Evolutionary conservation across 2,797 vertebrate species (phyloP).

Genomic region (Ciconia nigra): DNA sequence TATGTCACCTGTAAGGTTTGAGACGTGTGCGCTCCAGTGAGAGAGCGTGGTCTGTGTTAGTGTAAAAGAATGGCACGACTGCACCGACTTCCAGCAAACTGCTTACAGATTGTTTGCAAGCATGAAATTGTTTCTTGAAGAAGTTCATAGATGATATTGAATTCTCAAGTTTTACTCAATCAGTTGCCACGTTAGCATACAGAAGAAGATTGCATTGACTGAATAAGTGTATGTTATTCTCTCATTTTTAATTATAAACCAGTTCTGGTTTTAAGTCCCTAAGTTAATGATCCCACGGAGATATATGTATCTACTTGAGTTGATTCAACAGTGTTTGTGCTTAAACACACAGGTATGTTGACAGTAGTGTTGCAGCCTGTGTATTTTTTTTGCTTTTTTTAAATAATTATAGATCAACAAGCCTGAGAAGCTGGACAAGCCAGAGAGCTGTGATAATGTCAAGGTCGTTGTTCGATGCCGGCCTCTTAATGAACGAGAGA

Average conservation of each 20-base stretch:
- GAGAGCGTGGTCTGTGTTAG: fast-evolving
- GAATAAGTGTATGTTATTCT: fast-evolving
- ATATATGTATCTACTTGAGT: too few species aligned
- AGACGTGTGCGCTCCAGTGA: background rate
- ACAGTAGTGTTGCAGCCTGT: background rate
- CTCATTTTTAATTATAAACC: background rate
- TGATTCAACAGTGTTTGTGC: background rate
- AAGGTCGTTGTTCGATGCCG: constrained; percentile 98
- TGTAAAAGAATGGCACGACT: fast-evolving
- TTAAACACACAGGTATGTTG: background rate
- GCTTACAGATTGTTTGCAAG: background rate
- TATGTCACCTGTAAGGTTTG: background rate
- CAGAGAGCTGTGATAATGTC: constrained; percentile 92
- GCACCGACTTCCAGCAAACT: background rate
- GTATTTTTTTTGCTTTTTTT: background rate
- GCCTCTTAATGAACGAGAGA: constrained; percentile 94
- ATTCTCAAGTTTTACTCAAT: background rate
- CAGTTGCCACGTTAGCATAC: fast-evolving
- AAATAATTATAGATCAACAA: constrained; percentile 81
- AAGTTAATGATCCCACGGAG: fast-evolving
- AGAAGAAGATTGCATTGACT: background rate
- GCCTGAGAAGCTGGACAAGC: constrained; percentile 84
- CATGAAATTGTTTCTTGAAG: background rate
- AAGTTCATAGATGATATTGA: background rate
- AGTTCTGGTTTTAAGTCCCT: background rate